A percentile compares a stretch with the other conserved stretches of the same genome.
These are phyloP conservation scores for Steinernema feltiae DNA, from an alignment of 1,140 invertebrate species.

Conservation along the genomic window DNA sequence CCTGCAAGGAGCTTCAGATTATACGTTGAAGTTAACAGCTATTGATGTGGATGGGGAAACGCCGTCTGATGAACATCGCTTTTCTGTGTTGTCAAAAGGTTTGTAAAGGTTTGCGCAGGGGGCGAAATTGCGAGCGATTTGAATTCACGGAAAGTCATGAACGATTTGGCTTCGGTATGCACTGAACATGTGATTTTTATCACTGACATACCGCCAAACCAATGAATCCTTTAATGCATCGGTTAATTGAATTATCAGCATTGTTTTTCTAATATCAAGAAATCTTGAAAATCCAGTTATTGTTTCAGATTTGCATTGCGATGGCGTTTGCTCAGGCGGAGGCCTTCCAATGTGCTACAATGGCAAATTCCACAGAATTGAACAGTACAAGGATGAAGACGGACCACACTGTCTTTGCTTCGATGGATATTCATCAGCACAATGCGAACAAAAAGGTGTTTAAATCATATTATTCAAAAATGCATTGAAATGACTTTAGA, in stretches of 20 bases:
- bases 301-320: slow-evolving; percentile 29
- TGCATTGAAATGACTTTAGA: neutral
- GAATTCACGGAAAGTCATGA: no score
- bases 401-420: slow-evolving; percentile 35
- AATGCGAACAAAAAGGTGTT: slow-evolving; percentile 22
- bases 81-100: slow-evolving; percentile 25
- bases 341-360: slow-evolving; percentile 37
- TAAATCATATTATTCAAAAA: neutral
- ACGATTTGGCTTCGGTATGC: no score
- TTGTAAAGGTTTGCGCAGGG: neutral
- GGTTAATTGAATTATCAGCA: neutral
- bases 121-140: no score
- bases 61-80: slow-evolving; percentile 22
- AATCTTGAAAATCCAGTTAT: neutral
- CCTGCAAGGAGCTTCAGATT: neutral
- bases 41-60: slow-evolving; percentile 34
- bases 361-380: slow-evolving; percentile 26
- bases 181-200: no score
- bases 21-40: slow-evolving; percentile 26
- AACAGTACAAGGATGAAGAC: slow-evolving; percentile 25
- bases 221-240: no score
- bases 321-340: slow-evolving; percentile 30
- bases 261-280: neutral
- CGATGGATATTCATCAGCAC: slow-evolving; percentile 28
- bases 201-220: no score